Base-by-base conservation (phyloP, 2,797 vertebrate genomes). In the Hippoglossus hippoglossus region DNA sequence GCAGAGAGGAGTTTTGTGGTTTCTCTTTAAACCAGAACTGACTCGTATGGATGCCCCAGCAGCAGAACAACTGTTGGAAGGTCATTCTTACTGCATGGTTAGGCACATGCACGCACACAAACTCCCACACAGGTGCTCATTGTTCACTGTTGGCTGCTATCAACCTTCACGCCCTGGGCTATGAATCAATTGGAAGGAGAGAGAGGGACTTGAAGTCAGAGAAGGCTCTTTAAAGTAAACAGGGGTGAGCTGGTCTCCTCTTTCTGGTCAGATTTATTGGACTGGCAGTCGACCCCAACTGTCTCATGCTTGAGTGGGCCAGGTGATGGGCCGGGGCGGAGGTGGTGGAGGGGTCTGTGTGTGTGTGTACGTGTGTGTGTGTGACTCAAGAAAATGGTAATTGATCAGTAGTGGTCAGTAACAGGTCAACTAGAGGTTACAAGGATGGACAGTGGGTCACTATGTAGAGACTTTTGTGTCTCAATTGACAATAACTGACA, bases 191-290 rank as follows among this genome's bases (percentile, higher is more conserved):
- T 78, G 92, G 91, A 91, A 89, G 90, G 67, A 93, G 58, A 54
- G 52, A 73, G 56, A 76, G 69, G 66, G 64, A 75, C 54, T 28
- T 63, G 72, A 63, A 82, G 79, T 83, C 78, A 85, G 80, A 86
- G 67, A 88, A 71, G 77, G 82, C 82, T 88, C 88, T 94, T 94
- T 89, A 94, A 95, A 94, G 94, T 94, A 95, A 96, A 96, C 95
- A 95, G 9, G 79, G 75, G 71, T 80, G 85, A 89, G 85, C 86
- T 57, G 73, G 79, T 93, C 93, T 94, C 91, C 83, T 91, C 88
- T 91, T 94, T 92, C 94, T 89, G 80, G 86, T 91, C 93, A 94
- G 93, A 95, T 6, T 93, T 96, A 96, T 91, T 93, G 94, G 93
- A 91, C 91, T 92, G 94, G 86, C 65, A 87, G 52, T 31, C 69